Base-by-base conservation (phyloP, 64 coral and sea anemone species). In the Astreopora myriophthalma region DNA sequence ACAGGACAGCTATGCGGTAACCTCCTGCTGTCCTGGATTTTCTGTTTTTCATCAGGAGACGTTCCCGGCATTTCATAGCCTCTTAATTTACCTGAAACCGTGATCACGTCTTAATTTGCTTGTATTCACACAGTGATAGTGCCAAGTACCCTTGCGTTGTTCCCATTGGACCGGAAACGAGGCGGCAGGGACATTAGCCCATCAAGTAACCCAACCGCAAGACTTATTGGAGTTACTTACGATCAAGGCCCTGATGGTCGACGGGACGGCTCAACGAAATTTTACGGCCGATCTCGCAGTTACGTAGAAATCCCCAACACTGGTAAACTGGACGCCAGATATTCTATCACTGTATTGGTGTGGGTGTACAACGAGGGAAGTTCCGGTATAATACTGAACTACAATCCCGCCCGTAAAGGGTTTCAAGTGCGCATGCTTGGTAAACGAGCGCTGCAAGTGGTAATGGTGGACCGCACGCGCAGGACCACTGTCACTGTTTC, bases 301-400 rank as follows among this genome's bases (percentile, higher is more conserved):
- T 55, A 55, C 49, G 49, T 55, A 14, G 49, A 55, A 14, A 55
- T 55, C 49, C 49, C 12, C 16, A 55, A 55, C 49, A 55, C 49
- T 55, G 49, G 49, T 3, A 55, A 55, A 55, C 49, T 55, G 49
- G 49, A 55, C 16, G 49, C 49, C 3, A 14, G 9, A 2, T 19
- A 16, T 19, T 55, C 49, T 14, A 55, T 55, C 17, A 89, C 95
- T 24, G 75, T 93, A 37, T 79, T 93, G 7, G 78, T 87, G 0
- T 96, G 95, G 95, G 74, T 96, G 20, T 90, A 89, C 33, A 74
- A 85, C 62, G 69, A 78, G 9, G 91, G 95, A 60, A 69, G 84
- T 85, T 22, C 71, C 0, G 95, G 95, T 1, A 80, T 73, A 1
- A 96, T 96, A 19, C 70, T 96, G n/a, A 89, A 89, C 34, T 96